These are phyloP conservation scores for Halesus radiatus DNA, from an alignment of 1,140 invertebrate genomes.

Conservation along the genomic window DNA sequence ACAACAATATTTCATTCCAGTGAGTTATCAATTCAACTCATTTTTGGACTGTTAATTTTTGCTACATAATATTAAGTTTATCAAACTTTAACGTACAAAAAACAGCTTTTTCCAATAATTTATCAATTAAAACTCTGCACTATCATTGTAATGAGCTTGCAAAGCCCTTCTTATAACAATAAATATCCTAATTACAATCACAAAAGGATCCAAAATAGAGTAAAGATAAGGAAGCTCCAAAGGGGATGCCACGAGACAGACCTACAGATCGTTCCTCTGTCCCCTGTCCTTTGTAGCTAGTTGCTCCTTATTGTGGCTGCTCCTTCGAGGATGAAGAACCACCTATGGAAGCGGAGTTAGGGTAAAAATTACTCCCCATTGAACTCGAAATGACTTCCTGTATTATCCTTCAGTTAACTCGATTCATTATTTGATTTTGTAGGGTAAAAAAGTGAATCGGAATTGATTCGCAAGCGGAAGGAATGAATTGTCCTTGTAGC, in stretches of 20 bases:
- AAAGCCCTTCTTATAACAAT: constrained; percentile 49
- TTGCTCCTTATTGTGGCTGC: constrained; percentile 52
- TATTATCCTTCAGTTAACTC: constrained; percentile 56
- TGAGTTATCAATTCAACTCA: no score
- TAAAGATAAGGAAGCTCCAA: constrained; percentile 36
- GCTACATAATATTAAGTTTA: no score
- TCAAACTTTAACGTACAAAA: no score
- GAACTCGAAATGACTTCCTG: constrained; percentile 56
- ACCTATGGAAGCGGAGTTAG: constrained; percentile 46
- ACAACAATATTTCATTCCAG: no score
- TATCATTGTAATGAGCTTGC: neutral
- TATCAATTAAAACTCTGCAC: no score
- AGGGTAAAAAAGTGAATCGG: constrained; percentile 48
- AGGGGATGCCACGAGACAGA: constrained; percentile 49
- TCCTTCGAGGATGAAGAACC: constrained; percentile 54
- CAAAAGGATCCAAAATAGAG: constrained; percentile 53
- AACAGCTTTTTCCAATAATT: no score
- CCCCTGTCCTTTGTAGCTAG: constrained; percentile 37
- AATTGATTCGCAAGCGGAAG: constrained; percentile 29
- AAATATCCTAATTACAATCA: constrained; percentile 51
- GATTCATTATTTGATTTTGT: constrained; percentile 56
- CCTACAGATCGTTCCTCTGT: neutral
- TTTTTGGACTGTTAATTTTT: no score
- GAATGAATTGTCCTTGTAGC: constrained; percentile 27
- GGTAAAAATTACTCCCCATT: constrained; percentile 54